Conservation (phyloP, 2,888 invertebrate species). For the Epirrhoe alternata region DNA sequence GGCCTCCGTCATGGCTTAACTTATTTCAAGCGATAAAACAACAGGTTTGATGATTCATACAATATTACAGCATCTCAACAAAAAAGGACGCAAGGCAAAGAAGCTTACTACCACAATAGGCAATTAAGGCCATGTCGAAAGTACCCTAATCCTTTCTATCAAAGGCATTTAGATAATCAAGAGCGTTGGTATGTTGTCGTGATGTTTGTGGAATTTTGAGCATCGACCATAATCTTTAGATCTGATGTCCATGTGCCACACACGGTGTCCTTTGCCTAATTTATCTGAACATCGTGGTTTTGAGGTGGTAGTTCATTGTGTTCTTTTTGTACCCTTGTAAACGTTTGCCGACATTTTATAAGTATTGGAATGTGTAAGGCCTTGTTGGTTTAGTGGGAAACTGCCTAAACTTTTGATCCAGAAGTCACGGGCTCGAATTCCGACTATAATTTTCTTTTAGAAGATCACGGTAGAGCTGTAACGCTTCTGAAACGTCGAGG, state of each 20-base stretch:
- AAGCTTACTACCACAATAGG: conserved; percentile 54
- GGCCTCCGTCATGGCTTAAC: too few relatives aligned
- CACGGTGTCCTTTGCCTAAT: conserved; percentile 76
- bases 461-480: too few relatives aligned
- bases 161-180: conserved; percentile 77
- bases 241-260: conserved; percentile 78
- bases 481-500: too few relatives aligned
- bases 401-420: too few relatives aligned
- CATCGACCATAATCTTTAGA: conserved; percentile 70
- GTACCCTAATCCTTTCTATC: conserved; percentile 66
- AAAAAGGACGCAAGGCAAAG: conserved; percentile 26
- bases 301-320: conserved; percentile 53
- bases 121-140: conserved; percentile 65
- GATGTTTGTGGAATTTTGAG: conserved; percentile 72
- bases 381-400: conserved; percentile 1
- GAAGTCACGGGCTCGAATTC: too few relatives aligned
- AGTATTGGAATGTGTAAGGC: conserved; percentile 22
- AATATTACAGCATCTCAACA: conserved; percentile 26
- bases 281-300: conserved; percentile 64
- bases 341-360: conserved; percentile 33
- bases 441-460: too few relatives aligned
- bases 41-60: conserved; percentile 7
- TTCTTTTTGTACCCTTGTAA: conserved; percentile 12
- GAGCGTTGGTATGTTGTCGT: conserved; percentile 68
- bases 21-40: background rate